Conservation (phyloP, 2,113 vertebrate species). For the Phycodurus eques region DNA sequence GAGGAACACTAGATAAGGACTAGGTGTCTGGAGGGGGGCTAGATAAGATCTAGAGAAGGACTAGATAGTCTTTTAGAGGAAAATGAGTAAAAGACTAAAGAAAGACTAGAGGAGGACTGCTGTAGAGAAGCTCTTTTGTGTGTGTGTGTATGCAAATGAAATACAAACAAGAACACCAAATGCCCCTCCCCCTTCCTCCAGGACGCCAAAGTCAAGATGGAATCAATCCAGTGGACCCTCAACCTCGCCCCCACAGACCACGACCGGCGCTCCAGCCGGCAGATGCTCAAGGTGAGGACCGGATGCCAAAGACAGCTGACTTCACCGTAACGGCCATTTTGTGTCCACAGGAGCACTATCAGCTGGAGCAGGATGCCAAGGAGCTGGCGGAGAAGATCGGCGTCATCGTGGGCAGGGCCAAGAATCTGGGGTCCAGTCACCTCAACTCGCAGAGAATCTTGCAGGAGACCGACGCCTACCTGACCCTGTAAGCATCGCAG, state of each 20-base stretch:
- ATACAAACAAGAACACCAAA: neutral
- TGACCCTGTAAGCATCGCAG: constrained; percentile 71
- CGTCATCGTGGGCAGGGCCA: constrained; percentile 76
- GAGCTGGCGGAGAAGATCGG: constrained; percentile 84
- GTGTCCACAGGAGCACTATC: constrained; percentile 68
- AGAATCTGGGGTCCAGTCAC: constrained; percentile 76
- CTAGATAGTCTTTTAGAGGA: too few relatives aligned
- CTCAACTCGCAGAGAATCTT: constrained; percentile 80
- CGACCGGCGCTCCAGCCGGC: constrained; percentile 77
- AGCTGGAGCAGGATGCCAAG: constrained; percentile 78
- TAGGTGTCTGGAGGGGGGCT: too few relatives aligned
- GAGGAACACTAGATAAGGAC: too few relatives aligned
- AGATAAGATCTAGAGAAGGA: too few relatives aligned
- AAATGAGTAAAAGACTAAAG: too few relatives aligned
- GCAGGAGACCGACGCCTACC: constrained; percentile 79
- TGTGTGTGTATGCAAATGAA: too few relatives aligned
- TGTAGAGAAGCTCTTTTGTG: too few relatives aligned
- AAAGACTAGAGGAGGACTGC: too few relatives aligned
- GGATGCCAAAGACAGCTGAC: neutral
- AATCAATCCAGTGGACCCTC: constrained; percentile 80
- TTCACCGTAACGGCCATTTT: neutral
- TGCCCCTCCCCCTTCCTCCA: constrained; percentile 24
- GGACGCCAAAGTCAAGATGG: constrained; percentile 83
- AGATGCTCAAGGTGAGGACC: constrained; percentile 72
- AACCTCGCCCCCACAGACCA: constrained; percentile 73